Conservation (phyloP, 2,113 vertebrate genomes). For the Emberiza fucata region DNA sequence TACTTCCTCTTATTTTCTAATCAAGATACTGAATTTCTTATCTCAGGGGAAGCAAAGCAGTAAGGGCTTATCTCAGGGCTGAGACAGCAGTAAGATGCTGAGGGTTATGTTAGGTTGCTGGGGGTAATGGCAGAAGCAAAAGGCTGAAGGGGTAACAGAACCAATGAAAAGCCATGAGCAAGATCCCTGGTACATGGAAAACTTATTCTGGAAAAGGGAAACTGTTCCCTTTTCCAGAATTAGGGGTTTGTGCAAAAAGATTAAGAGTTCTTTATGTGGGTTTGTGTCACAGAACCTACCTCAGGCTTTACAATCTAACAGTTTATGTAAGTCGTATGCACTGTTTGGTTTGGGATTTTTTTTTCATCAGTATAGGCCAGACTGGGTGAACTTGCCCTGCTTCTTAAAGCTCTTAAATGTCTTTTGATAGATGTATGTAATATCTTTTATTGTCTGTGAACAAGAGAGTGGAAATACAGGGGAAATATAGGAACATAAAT, state of each 20-base stretch:
- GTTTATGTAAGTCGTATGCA: rapidly evolving
- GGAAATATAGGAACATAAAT: not conserved
- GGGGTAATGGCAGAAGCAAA: not conserved
- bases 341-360: not conserved
- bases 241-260: not conserved
- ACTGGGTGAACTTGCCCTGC: not conserved
- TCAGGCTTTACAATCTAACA: not conserved
- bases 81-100: not conserved
- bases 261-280: not conserved
- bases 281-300: not conserved
- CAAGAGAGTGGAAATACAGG: not conserved
- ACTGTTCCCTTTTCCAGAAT: not conserved
- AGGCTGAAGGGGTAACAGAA: not conserved
- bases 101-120: not conserved
- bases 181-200: not conserved
- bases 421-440: slow-evolving; percentile 3
- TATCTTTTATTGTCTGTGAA: not conserved
- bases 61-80: not conserved
- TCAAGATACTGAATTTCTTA: not conserved
- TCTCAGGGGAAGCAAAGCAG: not conserved
- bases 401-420: not conserved
- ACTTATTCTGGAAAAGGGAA: not conserved
- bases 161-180: not conserved
- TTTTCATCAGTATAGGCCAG: not conserved
- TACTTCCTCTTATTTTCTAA: not conserved